Percentiles rank a stretch among this genome's conserved stretches.
phyloP scores from a whole-genome alignment of 1,140 invertebrate species.

The Venturia canescens region DNA sequence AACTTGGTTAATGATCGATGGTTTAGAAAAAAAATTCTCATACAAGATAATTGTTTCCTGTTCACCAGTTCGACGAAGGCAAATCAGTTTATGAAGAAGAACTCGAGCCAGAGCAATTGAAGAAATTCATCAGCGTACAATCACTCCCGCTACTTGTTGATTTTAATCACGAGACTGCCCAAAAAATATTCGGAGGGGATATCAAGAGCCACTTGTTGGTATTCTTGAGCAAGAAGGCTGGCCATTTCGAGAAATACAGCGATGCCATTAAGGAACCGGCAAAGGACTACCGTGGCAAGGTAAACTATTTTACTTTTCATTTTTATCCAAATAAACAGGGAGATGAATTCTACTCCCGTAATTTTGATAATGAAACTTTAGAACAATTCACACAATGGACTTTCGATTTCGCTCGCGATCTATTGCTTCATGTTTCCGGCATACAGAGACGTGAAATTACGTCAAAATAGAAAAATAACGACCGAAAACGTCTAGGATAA shows the following conservation, averaged over 20 bases:
- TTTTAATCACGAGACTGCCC: constrained; percentile 98
- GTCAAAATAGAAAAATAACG: too few relatives aligned
- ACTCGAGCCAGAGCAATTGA: constrained; percentile 82
- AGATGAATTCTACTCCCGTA: too few relatives aligned
- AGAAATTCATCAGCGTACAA: constrained; percentile 91
- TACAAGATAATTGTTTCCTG: constrained; percentile 27
- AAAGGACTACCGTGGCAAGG: constrained; percentile 92
- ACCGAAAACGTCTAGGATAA: too few relatives aligned
- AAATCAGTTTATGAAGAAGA: constrained; percentile 88
- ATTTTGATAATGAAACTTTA: too few relatives aligned
- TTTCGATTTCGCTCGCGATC: too few relatives aligned
- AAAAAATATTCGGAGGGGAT: constrained; percentile 98
- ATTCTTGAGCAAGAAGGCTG: constrained; percentile 94
- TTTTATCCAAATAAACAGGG: neutral
- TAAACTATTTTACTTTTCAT: constrained; percentile 66
- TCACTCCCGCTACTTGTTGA: constrained; percentile 96
- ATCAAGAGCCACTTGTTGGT: constrained; percentile 97
- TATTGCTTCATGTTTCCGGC: too few relatives aligned
- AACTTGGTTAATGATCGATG: too few relatives aligned
- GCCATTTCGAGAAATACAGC: constrained; percentile 87
- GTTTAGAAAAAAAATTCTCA: neutral
- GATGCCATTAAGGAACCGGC: constrained; percentile 88
- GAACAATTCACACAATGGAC: too few relatives aligned
- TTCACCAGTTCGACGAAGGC: constrained; percentile 93
- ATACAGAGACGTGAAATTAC: too few relatives aligned